These are phyloP conservation scores for Simalia tracyae DNA, from an alignment of 2,797 vertebrate species.

Conservation along the genomic window DNA sequence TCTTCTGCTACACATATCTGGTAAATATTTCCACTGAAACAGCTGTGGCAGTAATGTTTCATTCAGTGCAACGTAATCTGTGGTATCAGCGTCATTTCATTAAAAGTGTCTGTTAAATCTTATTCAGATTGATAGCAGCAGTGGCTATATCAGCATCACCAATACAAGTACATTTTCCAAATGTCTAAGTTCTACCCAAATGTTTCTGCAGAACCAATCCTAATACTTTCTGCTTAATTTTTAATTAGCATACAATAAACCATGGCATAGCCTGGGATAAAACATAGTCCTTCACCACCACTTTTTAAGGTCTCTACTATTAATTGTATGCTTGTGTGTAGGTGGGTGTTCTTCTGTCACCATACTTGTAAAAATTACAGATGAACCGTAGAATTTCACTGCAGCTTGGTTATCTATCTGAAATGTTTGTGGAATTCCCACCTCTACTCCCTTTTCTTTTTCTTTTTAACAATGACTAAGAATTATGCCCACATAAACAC, in stretches of 20 bases:
- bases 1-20: not conserved
- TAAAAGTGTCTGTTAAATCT: not conserved
- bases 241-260: slow-evolving; percentile 37
- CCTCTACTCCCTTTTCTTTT: slow-evolving; percentile 18
- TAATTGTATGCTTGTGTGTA: slow-evolving; percentile 42
- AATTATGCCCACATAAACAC: slow-evolving; percentile 23
- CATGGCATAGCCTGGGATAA: slow-evolving; percentile 36
- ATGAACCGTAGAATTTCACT: slow-evolving; percentile 42
- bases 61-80: not conserved
- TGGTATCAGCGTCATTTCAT: not conserved
- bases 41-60: not conserved
- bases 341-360: not conserved
- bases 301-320: slow-evolving; percentile 16
- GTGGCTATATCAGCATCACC: not conserved
- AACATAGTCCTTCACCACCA: slow-evolving; percentile 31
- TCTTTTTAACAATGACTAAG: not conserved
- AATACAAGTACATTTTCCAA: slow-evolving; percentile 26
- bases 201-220: slow-evolving; percentile 23
- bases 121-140: slow-evolving; percentile 43
- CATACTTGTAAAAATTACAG: slow-evolving; percentile 55
- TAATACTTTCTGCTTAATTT: slow-evolving; percentile 15
- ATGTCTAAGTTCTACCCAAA: not conserved
- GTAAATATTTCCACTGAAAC: not conserved
- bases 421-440: slow-evolving; percentile 47
- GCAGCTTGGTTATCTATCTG: slow-evolving; percentile 50